Percentiles rank a stretch among this genome's conserved stretches.
Conservation (phyloP, 2,888 invertebrate genomes). For the Drosophila pseudotalamancana region DNA sequence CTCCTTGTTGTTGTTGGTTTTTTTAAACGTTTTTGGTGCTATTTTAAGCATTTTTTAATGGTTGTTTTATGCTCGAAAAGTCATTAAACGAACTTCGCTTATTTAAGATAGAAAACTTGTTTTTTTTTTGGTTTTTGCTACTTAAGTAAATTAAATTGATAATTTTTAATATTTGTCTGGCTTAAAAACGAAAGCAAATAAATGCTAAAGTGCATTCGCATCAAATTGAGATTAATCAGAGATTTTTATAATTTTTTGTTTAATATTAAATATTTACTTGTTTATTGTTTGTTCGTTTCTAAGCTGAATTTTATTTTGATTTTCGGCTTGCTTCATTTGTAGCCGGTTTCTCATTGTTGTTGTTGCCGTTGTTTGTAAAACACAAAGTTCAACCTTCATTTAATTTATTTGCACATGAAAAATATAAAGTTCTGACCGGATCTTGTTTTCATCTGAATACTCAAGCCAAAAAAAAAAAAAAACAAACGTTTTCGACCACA, state of each 20-base stretch:
- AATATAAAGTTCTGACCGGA: constrained; percentile 26
- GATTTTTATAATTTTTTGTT: background rate
- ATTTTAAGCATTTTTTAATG: constrained; percentile 37
- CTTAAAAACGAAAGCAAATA: constrained; percentile 53
- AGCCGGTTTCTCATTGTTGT: constrained; percentile 7
- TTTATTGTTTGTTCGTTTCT: background rate
- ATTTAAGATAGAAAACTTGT: constrained; percentile 24
- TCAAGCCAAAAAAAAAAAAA: constrained; percentile 11
- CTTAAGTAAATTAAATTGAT: constrained; percentile 2
- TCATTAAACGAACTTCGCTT: background rate
- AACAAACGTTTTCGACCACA: constrained; percentile 27
- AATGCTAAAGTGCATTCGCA: constrained; percentile 42
- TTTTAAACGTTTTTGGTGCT: constrained; percentile 27
- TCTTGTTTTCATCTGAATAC: constrained; percentile 24
- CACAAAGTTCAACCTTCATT: constrained; percentile 36
- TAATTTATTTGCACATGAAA: constrained; percentile 36
- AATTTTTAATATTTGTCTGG: constrained; percentile 5
- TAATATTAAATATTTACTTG: background rate
- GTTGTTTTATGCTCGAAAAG: constrained; percentile 44
- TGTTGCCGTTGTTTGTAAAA: constrained; percentile 30
- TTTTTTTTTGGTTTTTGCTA: constrained; percentile 13
- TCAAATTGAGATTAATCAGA: background rate
- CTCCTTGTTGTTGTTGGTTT: background rate
- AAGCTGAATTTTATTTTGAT: background rate
- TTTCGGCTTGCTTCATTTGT: background rate